Evolutionary conservation across 1,140 invertebrate species (phyloP).

Genomic region (Drosophila subpulchrella): DNA sequence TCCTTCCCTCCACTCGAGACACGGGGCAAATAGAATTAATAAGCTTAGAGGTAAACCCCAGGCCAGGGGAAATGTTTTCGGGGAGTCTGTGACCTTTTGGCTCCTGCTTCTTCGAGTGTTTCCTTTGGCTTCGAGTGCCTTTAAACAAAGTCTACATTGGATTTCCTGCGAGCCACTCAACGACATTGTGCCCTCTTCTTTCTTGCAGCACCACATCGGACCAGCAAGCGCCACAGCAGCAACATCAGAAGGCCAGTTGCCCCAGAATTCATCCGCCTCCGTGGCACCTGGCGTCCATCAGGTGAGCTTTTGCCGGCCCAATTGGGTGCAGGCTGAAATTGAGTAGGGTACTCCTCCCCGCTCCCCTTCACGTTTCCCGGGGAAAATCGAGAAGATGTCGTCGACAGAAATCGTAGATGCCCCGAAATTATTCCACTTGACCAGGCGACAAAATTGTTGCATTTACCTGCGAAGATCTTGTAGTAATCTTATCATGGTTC

Average conservation of each 20-base stretch:
- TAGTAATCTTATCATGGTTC: neutral
- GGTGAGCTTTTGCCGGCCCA: slow-evolving; percentile 23
- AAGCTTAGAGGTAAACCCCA: slow-evolving; percentile 51
- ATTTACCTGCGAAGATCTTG: neutral
- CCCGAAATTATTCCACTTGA: slow-evolving; percentile 2
- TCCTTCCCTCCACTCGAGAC: slow-evolving; percentile 43
- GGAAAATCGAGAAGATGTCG: neutral
- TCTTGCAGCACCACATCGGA: slow-evolving; percentile 26
- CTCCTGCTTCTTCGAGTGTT: neutral
- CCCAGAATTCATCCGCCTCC: neutral
- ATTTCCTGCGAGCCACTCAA: slow-evolving; percentile 11
- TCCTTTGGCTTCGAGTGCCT: slow-evolving; percentile 1
- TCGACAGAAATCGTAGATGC: slow-evolving; percentile 12
- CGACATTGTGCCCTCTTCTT: slow-evolving; percentile 6
- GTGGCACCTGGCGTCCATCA: slow-evolving; percentile 16
- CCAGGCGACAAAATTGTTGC: slow-evolving; percentile 7
- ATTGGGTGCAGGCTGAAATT: slow-evolving; percentile 5
- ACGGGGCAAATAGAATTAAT: slow-evolving; percentile 64
- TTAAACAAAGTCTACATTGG: slow-evolving; percentile 10
- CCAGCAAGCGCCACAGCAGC: slow-evolving; percentile 7
- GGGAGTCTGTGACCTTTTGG: neutral
- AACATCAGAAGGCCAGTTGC: slow-evolving; percentile 17
- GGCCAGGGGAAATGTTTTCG: slow-evolving; percentile 8
- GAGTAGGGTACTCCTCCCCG: neutral
- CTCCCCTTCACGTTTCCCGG: no score